A percentile compares a stretch with the other conserved stretches of the same genome.
These are phyloP conservation scores for Colius striatus DNA, from an alignment of 2,113 vertebrate species.

Conservation along the genomic window DNA sequence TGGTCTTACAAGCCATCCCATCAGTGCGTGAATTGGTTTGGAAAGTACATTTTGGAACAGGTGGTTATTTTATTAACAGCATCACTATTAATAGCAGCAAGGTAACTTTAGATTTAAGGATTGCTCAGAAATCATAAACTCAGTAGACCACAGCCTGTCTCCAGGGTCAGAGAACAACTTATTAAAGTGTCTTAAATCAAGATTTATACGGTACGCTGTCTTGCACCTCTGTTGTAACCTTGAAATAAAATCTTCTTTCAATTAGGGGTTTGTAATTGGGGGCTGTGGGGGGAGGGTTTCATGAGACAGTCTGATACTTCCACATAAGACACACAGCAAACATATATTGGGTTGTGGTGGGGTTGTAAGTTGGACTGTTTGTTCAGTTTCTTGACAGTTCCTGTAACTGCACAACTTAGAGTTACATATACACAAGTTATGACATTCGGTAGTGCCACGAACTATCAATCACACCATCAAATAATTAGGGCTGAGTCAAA, in stretches of 20 bases:
- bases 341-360: too few species aligned
- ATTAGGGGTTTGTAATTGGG: neutral
- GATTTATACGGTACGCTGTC: neutral
- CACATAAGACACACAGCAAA: neutral
- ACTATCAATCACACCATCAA: fast-evolving
- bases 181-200: neutral
- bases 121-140: neutral
- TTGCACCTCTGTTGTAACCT: neutral
- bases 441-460: fast-evolving
- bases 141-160: neutral
- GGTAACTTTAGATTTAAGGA: neutral
- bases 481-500: neutral
- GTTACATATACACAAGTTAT: fast-evolving
- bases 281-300: neutral
- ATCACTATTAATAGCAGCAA: neutral
- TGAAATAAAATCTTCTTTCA: neutral
- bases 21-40: neutral
- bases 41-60: neutral
- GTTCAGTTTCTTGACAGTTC: neutral
- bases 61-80: neutral
- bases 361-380: neutral
- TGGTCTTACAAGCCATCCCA: neutral
- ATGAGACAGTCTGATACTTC: neutral
- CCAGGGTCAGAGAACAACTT: neutral
- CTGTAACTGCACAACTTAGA: fast-evolving